A percentile compares a stretch with the other conserved stretches of the same genome.
Evolutionary conservation across 2,113 vertebrate species (phyloP).

Genomic region (Bubo bubo): DNA sequence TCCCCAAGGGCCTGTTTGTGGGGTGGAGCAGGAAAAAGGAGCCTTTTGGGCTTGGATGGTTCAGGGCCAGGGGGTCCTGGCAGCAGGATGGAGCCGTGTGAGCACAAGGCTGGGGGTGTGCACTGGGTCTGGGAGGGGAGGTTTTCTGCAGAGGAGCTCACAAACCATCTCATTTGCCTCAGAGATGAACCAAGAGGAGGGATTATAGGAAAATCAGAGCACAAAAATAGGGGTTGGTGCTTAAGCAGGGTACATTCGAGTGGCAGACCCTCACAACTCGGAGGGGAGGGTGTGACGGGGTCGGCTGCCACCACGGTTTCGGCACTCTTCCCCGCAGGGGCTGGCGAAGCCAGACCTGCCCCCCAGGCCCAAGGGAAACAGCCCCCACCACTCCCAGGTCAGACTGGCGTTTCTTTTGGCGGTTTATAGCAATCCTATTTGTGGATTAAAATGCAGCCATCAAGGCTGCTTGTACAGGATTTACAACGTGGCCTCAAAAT

Average conservation of each 20-base stretch:
- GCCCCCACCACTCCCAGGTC: rapidly evolving
- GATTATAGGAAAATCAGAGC: neutral
- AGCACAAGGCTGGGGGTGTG: neutral
- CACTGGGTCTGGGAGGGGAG: neutral
- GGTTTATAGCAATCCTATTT: neutral
- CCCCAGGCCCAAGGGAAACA: neutral
- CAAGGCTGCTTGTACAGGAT: neutral
- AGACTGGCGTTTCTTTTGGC: neutral
- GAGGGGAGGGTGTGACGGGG: rapidly evolving
- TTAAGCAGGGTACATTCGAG: rapidly evolving
- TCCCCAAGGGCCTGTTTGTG: neutral
- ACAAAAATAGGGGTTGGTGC: neutral
- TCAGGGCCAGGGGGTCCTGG: neutral
- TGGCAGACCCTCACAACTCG: rapidly evolving
- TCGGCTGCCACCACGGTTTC: rapidly evolving
- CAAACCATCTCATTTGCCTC: neutral
- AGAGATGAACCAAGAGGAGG: neutral
- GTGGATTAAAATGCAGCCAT: neutral
- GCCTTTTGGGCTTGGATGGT: neutral
- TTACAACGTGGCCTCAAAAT: neutral
- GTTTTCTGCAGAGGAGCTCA: neutral
- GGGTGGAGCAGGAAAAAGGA: neutral
- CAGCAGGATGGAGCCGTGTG: rapidly evolving
- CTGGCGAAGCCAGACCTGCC: neutral
- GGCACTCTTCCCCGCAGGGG: neutral